Conservation (phyloP, 2,888 invertebrate species). For the Lissonota sp. region DNA sequence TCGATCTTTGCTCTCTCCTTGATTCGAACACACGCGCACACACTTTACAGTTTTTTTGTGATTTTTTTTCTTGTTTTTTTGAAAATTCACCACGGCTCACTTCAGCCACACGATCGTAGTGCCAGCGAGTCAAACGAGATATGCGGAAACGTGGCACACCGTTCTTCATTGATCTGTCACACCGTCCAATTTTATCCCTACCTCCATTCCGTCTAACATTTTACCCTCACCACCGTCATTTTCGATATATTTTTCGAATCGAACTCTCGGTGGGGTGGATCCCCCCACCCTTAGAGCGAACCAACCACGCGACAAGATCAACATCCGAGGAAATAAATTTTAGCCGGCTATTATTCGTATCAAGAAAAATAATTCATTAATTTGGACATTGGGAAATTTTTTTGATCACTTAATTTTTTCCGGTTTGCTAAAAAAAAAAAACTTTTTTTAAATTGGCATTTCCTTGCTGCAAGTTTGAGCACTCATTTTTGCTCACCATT, state of each 20-base stretch:
- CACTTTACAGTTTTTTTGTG: neutral
- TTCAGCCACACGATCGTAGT: slow-evolving; percentile 41
- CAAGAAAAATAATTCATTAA: no score
- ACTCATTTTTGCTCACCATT: no score
- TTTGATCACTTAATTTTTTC: no score
- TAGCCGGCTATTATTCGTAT: no score
- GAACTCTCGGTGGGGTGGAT: slow-evolving; percentile 51
- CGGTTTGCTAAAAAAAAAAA: no score
- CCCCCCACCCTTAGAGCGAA: slow-evolving; percentile 47
- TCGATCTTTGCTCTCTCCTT: slow-evolving; percentile 20
- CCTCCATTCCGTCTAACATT: slow-evolving; percentile 33
- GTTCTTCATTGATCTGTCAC: slow-evolving; percentile 72
- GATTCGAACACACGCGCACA: slow-evolving; percentile 4
- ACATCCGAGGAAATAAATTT: slow-evolving; percentile 24
- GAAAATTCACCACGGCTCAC: slow-evolving; percentile 56
- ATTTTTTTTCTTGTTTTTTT: slow-evolving; percentile 48
- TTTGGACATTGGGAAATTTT: no score
- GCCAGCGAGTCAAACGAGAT: slow-evolving; percentile 34
- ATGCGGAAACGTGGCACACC: slow-evolving; percentile 32
- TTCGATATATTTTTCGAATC: slow-evolving; percentile 26
- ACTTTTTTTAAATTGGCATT: no score
- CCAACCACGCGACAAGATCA: no score
- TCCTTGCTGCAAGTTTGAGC: no score
- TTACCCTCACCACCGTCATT: slow-evolving; percentile 38
- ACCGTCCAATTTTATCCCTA: slow-evolving; percentile 57